phyloP scores from a whole-genome alignment of 2,797 vertebrate species.

The Cossypha caffra region DNA sequence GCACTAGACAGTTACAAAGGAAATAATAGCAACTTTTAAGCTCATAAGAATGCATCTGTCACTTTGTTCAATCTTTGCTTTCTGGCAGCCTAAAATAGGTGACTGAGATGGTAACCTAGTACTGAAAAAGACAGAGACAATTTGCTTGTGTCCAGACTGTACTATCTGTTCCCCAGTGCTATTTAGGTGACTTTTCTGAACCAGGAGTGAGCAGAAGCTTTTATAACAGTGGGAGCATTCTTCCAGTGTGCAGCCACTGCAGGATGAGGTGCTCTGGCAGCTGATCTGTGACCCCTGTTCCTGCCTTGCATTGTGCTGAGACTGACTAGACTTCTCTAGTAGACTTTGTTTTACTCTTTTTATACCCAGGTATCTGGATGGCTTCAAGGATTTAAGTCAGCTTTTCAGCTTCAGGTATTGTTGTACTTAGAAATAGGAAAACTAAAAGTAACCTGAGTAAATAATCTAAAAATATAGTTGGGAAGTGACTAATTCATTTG shows the following conservation, averaged over 20 bases:
- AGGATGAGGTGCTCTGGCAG: not conserved
- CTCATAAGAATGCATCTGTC: not conserved
- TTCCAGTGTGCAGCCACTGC: not conserved
- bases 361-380: not conserved
- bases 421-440: not conserved
- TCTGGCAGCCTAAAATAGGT: not conserved
- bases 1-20: not conserved
- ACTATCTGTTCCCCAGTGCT: not conserved
- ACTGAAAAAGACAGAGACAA: not conserved
- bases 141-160: not conserved
- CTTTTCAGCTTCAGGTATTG: not conserved
- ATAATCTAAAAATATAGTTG: not conserved
- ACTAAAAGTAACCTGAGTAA: not conserved
- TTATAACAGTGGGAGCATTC: not conserved
- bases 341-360: not conserved
- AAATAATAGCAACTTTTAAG: constrained; percentile 21
- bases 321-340: not conserved
- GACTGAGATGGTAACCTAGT: not conserved
- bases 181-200: not conserved
- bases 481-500: not conserved
- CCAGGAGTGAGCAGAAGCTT: not conserved
- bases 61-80: not conserved
- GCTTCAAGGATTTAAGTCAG: constrained; percentile 19
- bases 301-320: not conserved
- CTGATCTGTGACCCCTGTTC: not conserved